A percentile compares a stretch with the other conserved stretches of the same genome.
phyloP scores from a whole-genome alignment of 1,140 invertebrate genomes.

The Drosophila guanche region DNA sequence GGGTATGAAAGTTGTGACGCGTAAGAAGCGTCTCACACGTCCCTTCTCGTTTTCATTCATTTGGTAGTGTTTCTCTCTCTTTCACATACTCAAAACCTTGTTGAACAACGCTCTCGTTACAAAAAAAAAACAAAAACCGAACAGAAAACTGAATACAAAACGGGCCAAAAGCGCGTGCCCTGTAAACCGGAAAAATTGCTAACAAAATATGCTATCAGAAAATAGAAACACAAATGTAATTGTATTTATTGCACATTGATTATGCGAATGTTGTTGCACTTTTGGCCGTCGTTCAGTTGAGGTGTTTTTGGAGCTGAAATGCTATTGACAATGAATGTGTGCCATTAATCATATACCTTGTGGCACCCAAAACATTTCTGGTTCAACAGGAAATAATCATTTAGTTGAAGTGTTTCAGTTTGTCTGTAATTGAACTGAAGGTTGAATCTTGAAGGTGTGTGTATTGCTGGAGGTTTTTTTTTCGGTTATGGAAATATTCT shows the following conservation, averaged over 20 bases:
- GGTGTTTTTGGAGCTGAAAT: slow-evolving; percentile 9
- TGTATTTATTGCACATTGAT: slow-evolving; percentile 51
- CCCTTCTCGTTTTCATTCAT: slow-evolving; percentile 7
- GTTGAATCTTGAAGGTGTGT: slow-evolving; percentile 40
- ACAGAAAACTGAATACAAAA: slow-evolving; percentile 13
- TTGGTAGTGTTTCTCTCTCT: slow-evolving; percentile 6
- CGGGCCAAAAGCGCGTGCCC: slow-evolving; percentile 54
- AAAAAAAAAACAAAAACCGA: slow-evolving; percentile 5
- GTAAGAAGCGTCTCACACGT: no score
- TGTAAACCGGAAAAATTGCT: slow-evolving; percentile 53
- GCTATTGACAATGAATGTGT: slow-evolving; percentile 58
- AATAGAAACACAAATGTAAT: slow-evolving; percentile 9
- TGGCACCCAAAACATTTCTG: slow-evolving; percentile 42
- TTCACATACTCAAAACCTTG: slow-evolving; percentile 39
- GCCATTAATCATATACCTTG: slow-evolving; percentile 57
- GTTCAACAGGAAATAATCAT: slow-evolving; percentile 51
- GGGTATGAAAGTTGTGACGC: no score
- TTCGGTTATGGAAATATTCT: slow-evolving; percentile 31
- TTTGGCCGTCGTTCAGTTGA: slow-evolving; percentile 48
- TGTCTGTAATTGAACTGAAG: slow-evolving; percentile 41
- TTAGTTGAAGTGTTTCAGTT: slow-evolving; percentile 3
- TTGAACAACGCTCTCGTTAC: slow-evolving; percentile 2
- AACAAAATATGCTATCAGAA: slow-evolving; percentile 50
- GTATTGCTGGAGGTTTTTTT: slow-evolving; percentile 14
- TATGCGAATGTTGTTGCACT: slow-evolving; percentile 51